These are phyloP conservation scores for Menidia beryllina DNA, from an alignment of 2,113 vertebrate species.

Conservation along the genomic window DNA sequence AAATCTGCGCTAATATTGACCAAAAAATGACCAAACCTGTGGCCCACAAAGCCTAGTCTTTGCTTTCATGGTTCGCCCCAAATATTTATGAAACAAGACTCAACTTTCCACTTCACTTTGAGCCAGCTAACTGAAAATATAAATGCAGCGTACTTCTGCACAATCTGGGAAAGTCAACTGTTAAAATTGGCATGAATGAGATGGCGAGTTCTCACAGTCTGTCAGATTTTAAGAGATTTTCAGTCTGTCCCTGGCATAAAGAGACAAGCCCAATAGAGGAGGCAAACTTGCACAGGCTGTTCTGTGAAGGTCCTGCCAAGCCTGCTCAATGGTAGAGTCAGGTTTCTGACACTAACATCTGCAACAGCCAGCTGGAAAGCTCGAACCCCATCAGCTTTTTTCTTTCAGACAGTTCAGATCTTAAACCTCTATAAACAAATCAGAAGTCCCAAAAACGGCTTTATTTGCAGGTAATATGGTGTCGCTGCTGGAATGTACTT, in stretches of 20 bases:
- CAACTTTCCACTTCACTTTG: constrained; percentile 2
- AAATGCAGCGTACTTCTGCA: constrained; percentile 24
- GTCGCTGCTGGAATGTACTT: constrained; percentile 78
- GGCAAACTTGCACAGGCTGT: constrained; percentile 60
- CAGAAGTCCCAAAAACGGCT: background rate
- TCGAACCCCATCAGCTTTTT: constrained; percentile 49
- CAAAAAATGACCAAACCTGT: constrained; percentile 6
- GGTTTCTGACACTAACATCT: constrained; percentile 70
- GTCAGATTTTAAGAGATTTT: constrained; percentile 40
- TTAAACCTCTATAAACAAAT: constrained; percentile 20
- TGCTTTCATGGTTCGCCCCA: background rate
- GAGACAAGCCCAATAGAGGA: constrained; percentile 44
- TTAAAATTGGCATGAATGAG: constrained; percentile 22
- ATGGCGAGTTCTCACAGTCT: constrained; percentile 41
- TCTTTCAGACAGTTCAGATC: constrained; percentile 21
- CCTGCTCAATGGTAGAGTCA: constrained; percentile 53
- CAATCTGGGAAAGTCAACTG: constrained; percentile 21
- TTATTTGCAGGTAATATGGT: background rate
- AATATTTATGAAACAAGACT: constrained; percentile 5
- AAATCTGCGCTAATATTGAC: background rate
- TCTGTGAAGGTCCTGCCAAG: constrained; percentile 64
- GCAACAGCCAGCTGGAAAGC: constrained; percentile 57
- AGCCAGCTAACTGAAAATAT: background rate
- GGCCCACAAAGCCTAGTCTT: background rate
- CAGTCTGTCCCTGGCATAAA: constrained; percentile 39